Evolutionary conservation across 30 jellyfish, hydroid and myxozoan species (phyloP), one percentile per base, ranked within the genome.

Genomic region (Aurelia aurita complex sp. Pacific): DNA sequence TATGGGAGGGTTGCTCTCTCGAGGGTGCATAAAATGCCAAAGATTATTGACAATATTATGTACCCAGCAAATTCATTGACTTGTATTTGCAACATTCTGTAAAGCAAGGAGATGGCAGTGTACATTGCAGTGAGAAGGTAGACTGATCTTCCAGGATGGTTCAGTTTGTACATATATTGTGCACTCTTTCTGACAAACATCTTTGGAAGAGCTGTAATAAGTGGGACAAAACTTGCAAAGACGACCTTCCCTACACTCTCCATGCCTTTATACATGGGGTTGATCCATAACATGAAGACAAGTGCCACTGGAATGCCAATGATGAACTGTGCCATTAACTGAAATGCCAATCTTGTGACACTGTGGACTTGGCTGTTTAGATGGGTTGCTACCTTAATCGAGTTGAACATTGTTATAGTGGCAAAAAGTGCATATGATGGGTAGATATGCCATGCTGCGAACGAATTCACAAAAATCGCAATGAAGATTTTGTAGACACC

Each of bases 121-220:
- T 84, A 84, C 82, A 84, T 71, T 34, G 87, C 93, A 33, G 60
- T 84, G 0, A 84, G 87, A 54, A 84, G 87, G 43, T 73, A 84
- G 16, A 84, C 82, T 6, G 93, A 71, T 46, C 87, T 84, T 35
- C 93, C 93, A 34, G 93, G 93, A 59, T 84, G 93, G 82, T 84
- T 84, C 64, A 84, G 72, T 34, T 55, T 73, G 14, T 29, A 42
- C 32, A 84, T 50, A 51, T 64, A 60, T 12, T 71, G 79, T 29
- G 55, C 87, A 23, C 71, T 63, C 72, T 84, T 84, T 42, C 93
- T 68, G 68, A 52, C 68, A 35, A 77, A 42, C 87, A 71, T 74
- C 52, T 84, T 84, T n/a, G 93, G 93, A 55, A 84, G 74, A 42
- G 76, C 79, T 32, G 74, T 77, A 19, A 84, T 64, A 13, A 84